Conservation (phyloP, 2,888 invertebrate species). For the Unio delphinus region DNA sequence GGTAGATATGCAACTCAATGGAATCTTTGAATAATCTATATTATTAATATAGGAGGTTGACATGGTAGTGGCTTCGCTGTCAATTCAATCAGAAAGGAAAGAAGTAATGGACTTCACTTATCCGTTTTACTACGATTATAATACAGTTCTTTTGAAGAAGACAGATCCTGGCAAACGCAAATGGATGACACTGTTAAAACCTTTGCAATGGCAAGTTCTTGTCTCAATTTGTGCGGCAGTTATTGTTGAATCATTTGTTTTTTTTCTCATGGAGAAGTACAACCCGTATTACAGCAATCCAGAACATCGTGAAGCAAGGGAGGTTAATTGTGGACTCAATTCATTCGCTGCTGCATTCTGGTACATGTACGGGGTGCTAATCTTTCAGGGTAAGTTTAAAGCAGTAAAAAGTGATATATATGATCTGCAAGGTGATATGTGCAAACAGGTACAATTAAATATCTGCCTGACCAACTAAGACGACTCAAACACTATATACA, state of each 20-base stretch:
- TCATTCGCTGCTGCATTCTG: constrained; percentile 65
- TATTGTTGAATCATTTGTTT: constrained; percentile 16
- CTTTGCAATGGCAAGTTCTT: constrained; percentile 37
- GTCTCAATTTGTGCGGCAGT: constrained; percentile 25
- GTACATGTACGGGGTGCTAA: constrained; percentile 11
- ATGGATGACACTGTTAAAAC: constrained; percentile 39
- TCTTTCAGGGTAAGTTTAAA: constrained; percentile 11
- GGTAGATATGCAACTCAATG: too few species aligned
- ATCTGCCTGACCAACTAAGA: too few species aligned
- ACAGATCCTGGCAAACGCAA: constrained; percentile 31
- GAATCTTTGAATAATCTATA: too few species aligned
- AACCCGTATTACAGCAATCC: constrained; percentile 20
- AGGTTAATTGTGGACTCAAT: constrained; percentile 1
- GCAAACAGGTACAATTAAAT: too few species aligned
- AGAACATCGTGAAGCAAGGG: not conserved
- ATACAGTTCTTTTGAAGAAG: constrained; percentile 37
- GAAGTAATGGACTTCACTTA: constrained; percentile 92
- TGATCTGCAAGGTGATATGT: too few species aligned
- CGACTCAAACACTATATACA: too few species aligned
- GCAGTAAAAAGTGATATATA: too few species aligned
- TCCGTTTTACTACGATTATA: constrained; percentile 75
- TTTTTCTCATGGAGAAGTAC: constrained; percentile 26
- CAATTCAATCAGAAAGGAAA: constrained; percentile 91
- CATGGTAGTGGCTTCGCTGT: constrained; percentile 84
- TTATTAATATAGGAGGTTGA: constrained; percentile 81